A percentile compares a stretch with the other conserved stretches of the same genome.
phyloP scores from a whole-genome alignment of 2,113 vertebrate species.

The Ariopsis seemanni region DNA sequence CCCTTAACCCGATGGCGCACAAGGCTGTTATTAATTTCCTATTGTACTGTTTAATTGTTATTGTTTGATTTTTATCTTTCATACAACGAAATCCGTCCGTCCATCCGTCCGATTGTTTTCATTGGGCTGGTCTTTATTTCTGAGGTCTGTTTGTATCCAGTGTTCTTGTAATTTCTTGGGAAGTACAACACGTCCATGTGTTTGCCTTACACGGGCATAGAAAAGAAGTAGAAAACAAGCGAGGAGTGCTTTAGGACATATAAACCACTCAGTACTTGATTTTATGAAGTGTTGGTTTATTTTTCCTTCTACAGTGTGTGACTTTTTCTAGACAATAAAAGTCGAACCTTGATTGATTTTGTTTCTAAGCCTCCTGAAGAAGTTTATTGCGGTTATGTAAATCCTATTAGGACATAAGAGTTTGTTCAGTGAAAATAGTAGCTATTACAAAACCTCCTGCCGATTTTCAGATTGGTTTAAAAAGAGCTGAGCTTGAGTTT shows the following conservation, averaged over 20 bases:
- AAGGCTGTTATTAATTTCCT: not conserved
- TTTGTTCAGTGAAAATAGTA: not conserved
- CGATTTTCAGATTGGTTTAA: not conserved
- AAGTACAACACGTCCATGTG: not conserved
- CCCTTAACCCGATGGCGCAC: not conserved
- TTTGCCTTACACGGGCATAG: slow-evolving; percentile 9
- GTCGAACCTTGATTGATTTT: not conserved
- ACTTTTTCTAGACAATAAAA: slow-evolving; percentile 13
- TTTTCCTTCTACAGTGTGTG: slow-evolving; percentile 4
- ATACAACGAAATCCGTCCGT: not conserved
- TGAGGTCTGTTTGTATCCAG: not conserved
- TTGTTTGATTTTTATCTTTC: not conserved
- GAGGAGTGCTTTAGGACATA: not conserved
- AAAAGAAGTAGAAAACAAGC: not conserved
- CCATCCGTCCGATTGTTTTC: not conserved
- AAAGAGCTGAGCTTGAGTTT: not conserved
- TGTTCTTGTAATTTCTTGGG: not conserved
- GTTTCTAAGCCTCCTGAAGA: not conserved
- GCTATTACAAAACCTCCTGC: not conserved
- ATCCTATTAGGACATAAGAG: not conserved
- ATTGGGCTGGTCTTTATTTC: not conserved
- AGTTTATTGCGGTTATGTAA: not conserved
- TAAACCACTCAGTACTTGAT: not conserved
- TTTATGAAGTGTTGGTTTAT: slow-evolving; percentile 16
- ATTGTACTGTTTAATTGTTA: not conserved